Conservation (phyloP, 2,113 vertebrate genomes). For the Arizona elegans region DNA sequence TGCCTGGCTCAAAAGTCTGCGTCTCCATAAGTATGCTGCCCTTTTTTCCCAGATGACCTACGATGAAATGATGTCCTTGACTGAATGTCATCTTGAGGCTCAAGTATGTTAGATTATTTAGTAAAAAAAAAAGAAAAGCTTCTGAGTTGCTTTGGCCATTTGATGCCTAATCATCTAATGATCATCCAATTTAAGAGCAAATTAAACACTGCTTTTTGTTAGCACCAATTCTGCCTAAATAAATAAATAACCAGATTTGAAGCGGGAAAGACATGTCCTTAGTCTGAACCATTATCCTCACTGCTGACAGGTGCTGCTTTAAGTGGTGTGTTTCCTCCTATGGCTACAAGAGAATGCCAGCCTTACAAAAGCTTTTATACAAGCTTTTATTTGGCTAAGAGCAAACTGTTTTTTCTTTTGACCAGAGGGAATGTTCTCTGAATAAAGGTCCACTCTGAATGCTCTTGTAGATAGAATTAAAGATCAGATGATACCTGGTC, state of each 20-base stretch:
- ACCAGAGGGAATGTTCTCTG: background rate
- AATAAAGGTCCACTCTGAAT: background rate
- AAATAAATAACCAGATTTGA: background rate
- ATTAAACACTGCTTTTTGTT: background rate
- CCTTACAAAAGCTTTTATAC: background rate
- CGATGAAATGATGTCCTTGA: conserved; percentile 97
- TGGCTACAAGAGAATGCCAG: background rate
- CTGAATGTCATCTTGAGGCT: conserved; percentile 91
- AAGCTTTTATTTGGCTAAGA: background rate
- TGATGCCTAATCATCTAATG: background rate
- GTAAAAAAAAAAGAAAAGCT: accelerated
- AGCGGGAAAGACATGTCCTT: background rate
- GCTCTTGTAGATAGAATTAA: background rate
- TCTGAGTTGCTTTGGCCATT: background rate
- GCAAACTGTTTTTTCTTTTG: background rate
- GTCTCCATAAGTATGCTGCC: conserved; percentile 94
- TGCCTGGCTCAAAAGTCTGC: conserved; percentile 95
- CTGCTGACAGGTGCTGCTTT: background rate
- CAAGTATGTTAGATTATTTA: conserved; percentile 67
- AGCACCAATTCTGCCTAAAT: background rate
- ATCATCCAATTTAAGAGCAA: background rate
- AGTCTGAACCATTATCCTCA: no score
- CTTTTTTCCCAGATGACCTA: conserved; percentile 97
- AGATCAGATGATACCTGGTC: background rate
- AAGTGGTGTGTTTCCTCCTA: background rate